Evolutionary conservation across 2,888 invertebrate species (phyloP).

Genomic region (Eulithis testata): DNA sequence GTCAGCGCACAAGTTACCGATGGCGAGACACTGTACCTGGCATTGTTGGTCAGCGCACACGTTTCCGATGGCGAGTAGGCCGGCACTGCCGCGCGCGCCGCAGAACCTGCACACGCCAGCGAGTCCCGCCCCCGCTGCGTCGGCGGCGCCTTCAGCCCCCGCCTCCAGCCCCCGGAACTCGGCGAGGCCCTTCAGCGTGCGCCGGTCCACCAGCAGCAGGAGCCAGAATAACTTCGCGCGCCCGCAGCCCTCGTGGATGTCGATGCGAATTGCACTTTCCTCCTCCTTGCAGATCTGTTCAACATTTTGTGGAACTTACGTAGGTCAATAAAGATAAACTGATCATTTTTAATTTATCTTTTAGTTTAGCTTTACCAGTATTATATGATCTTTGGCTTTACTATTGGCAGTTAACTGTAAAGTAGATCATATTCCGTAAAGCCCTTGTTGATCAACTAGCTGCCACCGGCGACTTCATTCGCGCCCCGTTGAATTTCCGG

Average conservation of each 20-base stretch:
- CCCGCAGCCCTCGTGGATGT: slow-evolving; percentile 98
- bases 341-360: no score
- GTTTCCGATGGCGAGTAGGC: slow-evolving; percentile 95
- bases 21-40: no score
- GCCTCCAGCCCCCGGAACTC: slow-evolving; percentile 92
- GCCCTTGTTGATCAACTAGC: no score
- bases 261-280: slow-evolving; percentile 97
- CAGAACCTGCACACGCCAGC: slow-evolving; percentile 95
- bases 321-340: not conserved
- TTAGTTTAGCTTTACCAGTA: no score
- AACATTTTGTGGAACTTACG: not conserved
- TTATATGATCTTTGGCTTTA: no score
- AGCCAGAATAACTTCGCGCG: slow-evolving; percentile 98
- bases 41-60: slow-evolving; percentile 98
- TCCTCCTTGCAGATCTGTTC: slow-evolving; percentile 95
- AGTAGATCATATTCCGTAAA: no score
- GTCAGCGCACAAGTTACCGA: no score
- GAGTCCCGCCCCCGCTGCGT: slow-evolving; percentile 59
- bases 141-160: slow-evolving; percentile 37
- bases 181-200: slow-evolving; percentile 94
- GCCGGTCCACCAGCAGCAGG: slow-evolving; percentile 95
- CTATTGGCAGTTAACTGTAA: no score
- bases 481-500: no score
- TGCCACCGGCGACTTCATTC: no score
- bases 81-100: slow-evolving; percentile 92